These are phyloP conservation scores for Meloe dianella DNA, from an alignment of 2,888 invertebrate genomes.

Conservation along the genomic window DNA sequence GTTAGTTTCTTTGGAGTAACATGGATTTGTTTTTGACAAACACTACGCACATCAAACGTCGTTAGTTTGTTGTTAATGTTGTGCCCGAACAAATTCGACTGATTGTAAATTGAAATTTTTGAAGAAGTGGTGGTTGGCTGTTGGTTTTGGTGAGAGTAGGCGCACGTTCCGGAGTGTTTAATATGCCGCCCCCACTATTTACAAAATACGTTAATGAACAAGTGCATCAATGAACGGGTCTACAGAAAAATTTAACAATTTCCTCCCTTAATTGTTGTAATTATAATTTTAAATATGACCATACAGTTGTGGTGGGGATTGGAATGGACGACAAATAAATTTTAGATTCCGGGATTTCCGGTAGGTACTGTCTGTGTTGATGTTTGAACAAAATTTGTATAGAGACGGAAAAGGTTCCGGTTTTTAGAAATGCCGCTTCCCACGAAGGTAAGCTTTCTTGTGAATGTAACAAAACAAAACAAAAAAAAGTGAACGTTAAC, in stretches of 20 bases:
- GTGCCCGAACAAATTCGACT: constrained; percentile 23
- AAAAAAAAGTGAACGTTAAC: not conserved
- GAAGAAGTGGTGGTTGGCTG: constrained; percentile 24
- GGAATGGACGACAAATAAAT: not conserved
- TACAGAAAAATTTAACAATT: constrained; percentile 50
- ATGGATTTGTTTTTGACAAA: constrained; percentile 18
- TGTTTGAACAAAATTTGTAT: not conserved
- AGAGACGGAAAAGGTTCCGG: not conserved
- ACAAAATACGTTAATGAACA: constrained; percentile 38
- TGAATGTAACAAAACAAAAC: not conserved
- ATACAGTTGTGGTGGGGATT: not conserved
- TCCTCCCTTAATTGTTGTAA: constrained; percentile 37
- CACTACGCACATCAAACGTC: constrained; percentile 17
- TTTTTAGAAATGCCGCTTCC: not conserved
- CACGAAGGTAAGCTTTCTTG: not conserved
- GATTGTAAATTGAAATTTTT: constrained; percentile 18
- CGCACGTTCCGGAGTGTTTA: constrained; percentile 27
- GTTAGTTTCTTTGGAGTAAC: too few species aligned
- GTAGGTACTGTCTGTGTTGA: not conserved
- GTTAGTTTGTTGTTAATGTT: constrained; percentile 11
- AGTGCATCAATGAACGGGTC: constrained; percentile 50
- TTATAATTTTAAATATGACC: constrained; percentile 23
- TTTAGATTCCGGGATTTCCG: not conserved
- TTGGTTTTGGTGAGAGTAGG: constrained; percentile 19
- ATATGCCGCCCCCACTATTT: constrained; percentile 44